Conservation (phyloP, 1,140 invertebrate species). For the Tetramorium parvispinum region DNA sequence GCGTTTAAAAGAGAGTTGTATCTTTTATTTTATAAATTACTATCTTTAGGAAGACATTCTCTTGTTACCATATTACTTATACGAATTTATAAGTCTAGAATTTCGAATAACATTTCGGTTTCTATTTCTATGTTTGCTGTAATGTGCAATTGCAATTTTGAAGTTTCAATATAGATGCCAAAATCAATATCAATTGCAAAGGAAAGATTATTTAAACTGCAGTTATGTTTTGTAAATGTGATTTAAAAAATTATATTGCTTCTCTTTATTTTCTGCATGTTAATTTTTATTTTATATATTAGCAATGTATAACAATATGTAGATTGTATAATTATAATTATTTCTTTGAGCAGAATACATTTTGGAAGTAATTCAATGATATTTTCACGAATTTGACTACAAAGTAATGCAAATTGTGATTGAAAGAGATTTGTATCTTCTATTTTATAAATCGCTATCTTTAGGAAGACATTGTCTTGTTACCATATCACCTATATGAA, state of each 20-base stretch:
- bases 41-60: too few relatives aligned
- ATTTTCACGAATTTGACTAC: background rate
- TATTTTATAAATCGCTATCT: background rate
- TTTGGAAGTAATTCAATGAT: background rate
- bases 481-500: background rate
- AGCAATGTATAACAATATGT: background rate
- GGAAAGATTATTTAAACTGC: background rate
- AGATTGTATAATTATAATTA: background rate
- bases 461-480: background rate
- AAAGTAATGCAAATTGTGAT: background rate
- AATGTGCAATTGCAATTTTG: background rate
- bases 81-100: too few relatives aligned
- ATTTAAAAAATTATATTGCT: background rate
- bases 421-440: background rate
- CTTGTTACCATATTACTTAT: too few relatives aligned
- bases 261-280: background rate
- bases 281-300: background rate
- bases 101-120: constrained; percentile 3
- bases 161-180: background rate
- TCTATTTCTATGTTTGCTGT: background rate
- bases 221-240: background rate
- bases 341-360: background rate
- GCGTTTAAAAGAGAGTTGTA: too few relatives aligned
- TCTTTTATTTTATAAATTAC: too few relatives aligned
- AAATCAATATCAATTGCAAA: background rate